phyloP scores from a whole-genome alignment of 2,888 invertebrate genomes.

The Maniola hyperantus region DNA sequence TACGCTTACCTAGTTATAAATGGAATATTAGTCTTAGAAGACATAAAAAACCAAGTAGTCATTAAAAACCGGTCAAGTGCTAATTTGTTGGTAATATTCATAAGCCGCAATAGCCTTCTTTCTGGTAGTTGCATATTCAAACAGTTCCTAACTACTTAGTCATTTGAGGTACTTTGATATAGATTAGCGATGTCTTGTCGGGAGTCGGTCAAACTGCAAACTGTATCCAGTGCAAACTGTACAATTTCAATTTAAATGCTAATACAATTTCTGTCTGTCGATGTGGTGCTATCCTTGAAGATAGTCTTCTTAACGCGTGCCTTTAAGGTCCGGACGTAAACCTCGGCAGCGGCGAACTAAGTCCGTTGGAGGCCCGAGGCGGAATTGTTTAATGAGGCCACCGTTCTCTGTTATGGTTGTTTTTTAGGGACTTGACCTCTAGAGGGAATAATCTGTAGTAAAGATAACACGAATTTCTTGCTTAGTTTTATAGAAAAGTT shows the following conservation, averaged over 20 bases:
- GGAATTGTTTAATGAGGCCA: too few species aligned
- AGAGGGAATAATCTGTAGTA: too few species aligned
- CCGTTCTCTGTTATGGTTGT: too few species aligned
- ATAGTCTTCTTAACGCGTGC: conserved; percentile 52
- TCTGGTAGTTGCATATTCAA: conserved; percentile 21
- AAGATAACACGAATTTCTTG: too few species aligned
- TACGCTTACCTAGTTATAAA: too few species aligned
- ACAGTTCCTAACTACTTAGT: conserved; percentile 24
- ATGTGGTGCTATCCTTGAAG: conserved; percentile 54
- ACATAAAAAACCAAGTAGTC: neutral
- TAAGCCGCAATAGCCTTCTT: conserved; percentile 2
- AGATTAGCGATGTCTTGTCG: conserved; percentile 18
- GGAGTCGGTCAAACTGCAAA: conserved; percentile 32
- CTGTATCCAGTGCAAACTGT: conserved; percentile 17
- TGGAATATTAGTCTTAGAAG: too few species aligned
- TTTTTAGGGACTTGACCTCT: too few species aligned
- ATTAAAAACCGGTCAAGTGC: conserved; percentile 5
- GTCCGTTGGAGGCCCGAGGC: neutral
- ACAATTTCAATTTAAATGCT: conserved; percentile 52
- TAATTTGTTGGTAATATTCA: conserved; percentile 13
- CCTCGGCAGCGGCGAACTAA: neutral
- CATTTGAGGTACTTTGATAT: conserved; percentile 18
- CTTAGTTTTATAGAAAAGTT: too few species aligned
- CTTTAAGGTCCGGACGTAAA: conserved; percentile 40
- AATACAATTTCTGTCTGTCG: conserved; percentile 56